phyloP scores from a whole-genome alignment of 2,797 vertebrate genomes.

The Serranus cabrilla region DNA sequence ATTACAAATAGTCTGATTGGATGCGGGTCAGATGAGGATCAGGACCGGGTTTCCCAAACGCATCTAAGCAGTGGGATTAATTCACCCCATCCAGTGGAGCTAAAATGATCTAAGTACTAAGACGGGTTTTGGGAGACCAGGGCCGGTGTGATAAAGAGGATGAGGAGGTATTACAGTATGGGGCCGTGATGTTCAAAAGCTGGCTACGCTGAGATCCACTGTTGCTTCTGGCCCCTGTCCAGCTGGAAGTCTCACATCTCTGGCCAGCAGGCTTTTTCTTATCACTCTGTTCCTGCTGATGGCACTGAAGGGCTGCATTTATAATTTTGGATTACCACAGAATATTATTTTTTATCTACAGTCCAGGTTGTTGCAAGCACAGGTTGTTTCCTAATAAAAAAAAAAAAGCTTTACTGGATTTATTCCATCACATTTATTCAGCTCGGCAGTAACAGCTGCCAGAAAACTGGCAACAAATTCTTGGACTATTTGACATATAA shows the following conservation, averaged over 20 bases:
- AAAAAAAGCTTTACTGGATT: not conserved
- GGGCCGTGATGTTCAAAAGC: conserved; percentile 22
- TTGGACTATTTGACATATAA: too few species aligned
- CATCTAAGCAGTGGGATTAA: conserved; percentile 53
- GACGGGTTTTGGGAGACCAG: conserved; percentile 33
- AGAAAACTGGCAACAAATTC: too few species aligned
- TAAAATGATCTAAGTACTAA: conserved; percentile 44
- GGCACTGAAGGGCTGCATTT: conserved; percentile 15
- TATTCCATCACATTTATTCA: not conserved
- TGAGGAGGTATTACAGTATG: conserved; percentile 46
- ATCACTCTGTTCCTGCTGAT: conserved; percentile 27
- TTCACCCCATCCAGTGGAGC: conserved; percentile 30
- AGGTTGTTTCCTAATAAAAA: not conserved
- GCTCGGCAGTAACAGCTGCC: too few species aligned
- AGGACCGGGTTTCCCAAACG: conserved; percentile 27
- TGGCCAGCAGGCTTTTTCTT: conserved; percentile 14
- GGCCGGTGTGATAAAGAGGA: conserved; percentile 52
- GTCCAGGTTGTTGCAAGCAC: not conserved
- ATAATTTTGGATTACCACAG: conserved; percentile 23
- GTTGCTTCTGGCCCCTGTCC: conserved; percentile 32
- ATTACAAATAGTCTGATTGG: conserved; percentile 21
- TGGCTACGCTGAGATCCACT: conserved; percentile 36
- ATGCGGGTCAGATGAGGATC: conserved; percentile 39
- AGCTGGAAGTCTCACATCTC: conserved; percentile 32
- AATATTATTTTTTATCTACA: conserved; percentile 18